Evolutionary conservation across 1,140 invertebrate genomes (phyloP), one percentile per base, ranked within the genome.

Genomic region (Philopotamus ludificatus): DNA sequence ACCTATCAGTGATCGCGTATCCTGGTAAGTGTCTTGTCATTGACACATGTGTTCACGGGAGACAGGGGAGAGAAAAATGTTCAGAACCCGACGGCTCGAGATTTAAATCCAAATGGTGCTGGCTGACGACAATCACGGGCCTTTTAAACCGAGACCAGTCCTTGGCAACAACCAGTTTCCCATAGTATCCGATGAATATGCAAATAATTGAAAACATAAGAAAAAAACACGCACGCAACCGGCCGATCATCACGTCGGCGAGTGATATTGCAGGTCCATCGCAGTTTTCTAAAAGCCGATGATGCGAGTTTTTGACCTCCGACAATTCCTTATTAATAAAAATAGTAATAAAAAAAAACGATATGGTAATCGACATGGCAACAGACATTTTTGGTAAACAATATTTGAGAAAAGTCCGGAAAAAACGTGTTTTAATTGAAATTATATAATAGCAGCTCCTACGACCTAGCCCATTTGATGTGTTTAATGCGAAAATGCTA

Each of bases 1-100:
- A 80, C 77, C 78, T 81, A 74, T 81, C 77, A 65, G 75, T 78
- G 68, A 78, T 78, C 71, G 77, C 75, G 68, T 76, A 79, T 74
- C 77, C 79, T 79, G 77, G 80, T 74, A 77, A 75, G 72, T 75
- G 75, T 78, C 74, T 80, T 79, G 76, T 81, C 79, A 80, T 80
- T 81, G 79, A 80, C 79, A 81, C 79, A 75, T 76, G 76, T 68
- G 73, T 74, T 77, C 73, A 26, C 21, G 22, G 12, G 44, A 61
- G 28, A 61, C 63, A 22, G 25, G 47, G 21, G 47, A 23, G 64
- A 50, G 59, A 72, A 76, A 72, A 76, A 72, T 73, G 68, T 72
- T 69, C 72, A 69, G 70, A 74, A 70, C 66, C 59, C 7, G 34
- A 39, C 34, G 34, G 28, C 28, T 34, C 28, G 28, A 34, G 28